phyloP scores from a whole-genome alignment of 1,140 invertebrate genomes.

The Eriosoma lanigerum region DNA sequence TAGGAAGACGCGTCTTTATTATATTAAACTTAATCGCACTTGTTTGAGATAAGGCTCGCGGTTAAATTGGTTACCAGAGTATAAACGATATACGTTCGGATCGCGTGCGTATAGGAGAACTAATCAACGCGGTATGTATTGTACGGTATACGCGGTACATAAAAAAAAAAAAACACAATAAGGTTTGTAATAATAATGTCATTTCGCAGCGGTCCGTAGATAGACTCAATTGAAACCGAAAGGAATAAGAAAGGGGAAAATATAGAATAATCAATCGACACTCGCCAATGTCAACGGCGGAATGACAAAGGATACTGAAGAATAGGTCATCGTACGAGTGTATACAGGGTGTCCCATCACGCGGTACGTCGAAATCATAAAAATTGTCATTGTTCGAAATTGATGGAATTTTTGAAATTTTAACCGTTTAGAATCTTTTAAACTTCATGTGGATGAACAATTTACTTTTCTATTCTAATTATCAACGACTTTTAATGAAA shows the following conservation, averaged over 20 bases:
- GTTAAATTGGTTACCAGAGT: not conserved
- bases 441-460: no score
- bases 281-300: not conserved
- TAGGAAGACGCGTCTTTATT: not conserved
- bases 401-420: no score
- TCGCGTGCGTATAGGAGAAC: not conserved
- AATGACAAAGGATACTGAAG: not conserved
- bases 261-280: slow-evolving; percentile 19
- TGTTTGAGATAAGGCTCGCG: not conserved
- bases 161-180: no score
- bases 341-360: not conserved
- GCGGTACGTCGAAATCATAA: no score
- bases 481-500: no score
- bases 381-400: no score
- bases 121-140: no score
- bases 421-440: no score
- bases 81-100: not conserved
- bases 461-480: no score
- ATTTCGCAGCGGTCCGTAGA: no score
- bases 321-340: not conserved
- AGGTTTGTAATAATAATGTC: no score
- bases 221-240: slow-evolving; percentile 2
- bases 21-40: not conserved
- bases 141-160: no score
- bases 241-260: not conserved